Base-by-base conservation (phyloP, 2,113 vertebrate species). In the Salvator merianae region DNA sequence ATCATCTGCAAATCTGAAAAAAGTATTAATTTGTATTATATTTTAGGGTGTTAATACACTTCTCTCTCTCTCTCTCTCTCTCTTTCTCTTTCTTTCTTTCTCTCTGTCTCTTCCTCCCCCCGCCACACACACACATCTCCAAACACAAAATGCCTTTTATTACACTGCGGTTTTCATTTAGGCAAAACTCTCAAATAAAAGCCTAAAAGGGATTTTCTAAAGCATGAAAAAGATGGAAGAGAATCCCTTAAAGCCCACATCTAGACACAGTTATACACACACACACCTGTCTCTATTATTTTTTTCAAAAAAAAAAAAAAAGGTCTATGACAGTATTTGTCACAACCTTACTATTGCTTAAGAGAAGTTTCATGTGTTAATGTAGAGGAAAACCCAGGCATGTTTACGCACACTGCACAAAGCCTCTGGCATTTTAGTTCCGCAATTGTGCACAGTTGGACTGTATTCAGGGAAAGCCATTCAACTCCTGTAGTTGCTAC, bases 391-490 rank as follows among this genome's bases (percentile, higher is more conserved):
- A 89, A 75, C 26, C 26, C 43, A 82, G 83, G 85, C 50, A 63
- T 73, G 9, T 22, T 89, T 77, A 78, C 2, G 86, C 47, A 91
- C 4, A 68, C 75, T 85, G 84, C 88, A 86, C 1, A 90, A 84
- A 92, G 43, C 8, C 7, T 90, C 73, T 84, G 84, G 50, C 30
- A 84, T 79, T 83, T 80, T 92, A 85, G 90, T 86, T 73, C 50
- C 66, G 69, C 28, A 77, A 2, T 71, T 89, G 73, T 84, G 78
- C 81, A 83, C 18, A 86, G 40, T 59, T 83, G 32, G 38, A 90
- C 88, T 91, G 80, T 86, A 63, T 75, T 89, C 26, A 87, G 84
- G 1, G 86, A 92, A 89, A 71, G 87, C 24, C 24, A 86, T 88
- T 88, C 34, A 83, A 43, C 40, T 83, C 68, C n/a, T 50, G 3